Conservation (phyloP, 2,888 invertebrate species). For the Glyphotaelius pellucidus region DNA sequence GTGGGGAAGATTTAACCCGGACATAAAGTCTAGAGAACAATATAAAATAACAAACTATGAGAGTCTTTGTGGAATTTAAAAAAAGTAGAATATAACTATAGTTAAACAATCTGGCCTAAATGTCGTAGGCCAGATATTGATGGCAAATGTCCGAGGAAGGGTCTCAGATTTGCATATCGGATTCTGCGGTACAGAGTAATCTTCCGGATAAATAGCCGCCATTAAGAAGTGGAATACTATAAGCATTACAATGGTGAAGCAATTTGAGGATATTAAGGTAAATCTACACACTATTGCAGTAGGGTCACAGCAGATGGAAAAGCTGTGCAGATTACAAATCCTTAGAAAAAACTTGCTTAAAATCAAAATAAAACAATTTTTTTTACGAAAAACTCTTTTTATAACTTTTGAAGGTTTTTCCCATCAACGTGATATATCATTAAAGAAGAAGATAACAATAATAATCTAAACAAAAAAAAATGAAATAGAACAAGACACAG, state of each 20-base stretch:
- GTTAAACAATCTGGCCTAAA: conserved; percentile 18
- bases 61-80: neutral
- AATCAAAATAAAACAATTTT: no score
- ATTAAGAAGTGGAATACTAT: conserved; percentile 21
- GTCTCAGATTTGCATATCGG: conserved; percentile 51
- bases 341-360: no score
- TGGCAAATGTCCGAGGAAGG: conserved; percentile 48
- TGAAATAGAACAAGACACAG: no score
- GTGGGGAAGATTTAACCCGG: no score
- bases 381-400: no score
- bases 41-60: no score
- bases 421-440: no score
- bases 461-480: no score
- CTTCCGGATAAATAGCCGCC: conserved; percentile 58
- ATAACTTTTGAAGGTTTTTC: no score
- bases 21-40: no score
- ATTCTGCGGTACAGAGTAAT: conserved; percentile 57
- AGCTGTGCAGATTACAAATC: no score
- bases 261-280: conserved; percentile 16
- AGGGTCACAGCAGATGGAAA: neutral
- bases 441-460: no score
- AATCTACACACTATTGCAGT: neutral
- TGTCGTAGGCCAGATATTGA: conserved; percentile 54
- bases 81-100: neutral
- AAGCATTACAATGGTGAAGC: conserved; percentile 6